Conservation (phyloP, 2,113 vertebrate species). For the Numida meleagris region DNA sequence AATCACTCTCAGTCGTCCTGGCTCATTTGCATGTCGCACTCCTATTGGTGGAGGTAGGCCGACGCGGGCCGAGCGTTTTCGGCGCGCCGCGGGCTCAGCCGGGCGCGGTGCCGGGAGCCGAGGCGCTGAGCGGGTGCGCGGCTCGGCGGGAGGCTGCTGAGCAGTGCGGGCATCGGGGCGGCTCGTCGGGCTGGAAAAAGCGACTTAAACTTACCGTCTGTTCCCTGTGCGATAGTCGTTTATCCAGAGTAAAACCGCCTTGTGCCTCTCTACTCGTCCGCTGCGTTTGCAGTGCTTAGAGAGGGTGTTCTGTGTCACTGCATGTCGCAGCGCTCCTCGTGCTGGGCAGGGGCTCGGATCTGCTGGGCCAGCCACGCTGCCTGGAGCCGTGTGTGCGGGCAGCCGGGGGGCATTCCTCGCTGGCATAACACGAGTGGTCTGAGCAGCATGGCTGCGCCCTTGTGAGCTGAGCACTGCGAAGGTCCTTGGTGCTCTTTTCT, state of each 20-base stretch:
- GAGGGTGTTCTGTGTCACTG: fast-evolving
- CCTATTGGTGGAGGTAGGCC: not conserved
- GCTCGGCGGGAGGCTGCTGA: not conserved
- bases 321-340: fast-evolving
- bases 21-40: not conserved
- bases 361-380: not conserved
- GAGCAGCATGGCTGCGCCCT: too few species aligned
- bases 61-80: too few species aligned
- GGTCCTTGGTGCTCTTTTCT: not conserved
- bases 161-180: too few species aligned
- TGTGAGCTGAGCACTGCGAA: not conserved
- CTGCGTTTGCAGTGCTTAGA: fast-evolving
- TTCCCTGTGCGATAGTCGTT: fast-evolving
- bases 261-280: not conserved
- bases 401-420: fast-evolving
- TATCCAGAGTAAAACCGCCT: fast-evolving
- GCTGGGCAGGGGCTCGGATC: not conserved
- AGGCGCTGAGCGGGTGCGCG: not conserved
- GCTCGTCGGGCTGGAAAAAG: fast-evolving
- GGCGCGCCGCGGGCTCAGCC: not conserved
- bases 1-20: not conserved
- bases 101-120: not conserved
- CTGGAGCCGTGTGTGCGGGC: not conserved
- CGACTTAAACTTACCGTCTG: fast-evolving
- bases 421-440: not conserved